phyloP scores from a whole-genome alignment of 2,113 vertebrate genomes.

The Psilopsiagon aurifrons region DNA sequence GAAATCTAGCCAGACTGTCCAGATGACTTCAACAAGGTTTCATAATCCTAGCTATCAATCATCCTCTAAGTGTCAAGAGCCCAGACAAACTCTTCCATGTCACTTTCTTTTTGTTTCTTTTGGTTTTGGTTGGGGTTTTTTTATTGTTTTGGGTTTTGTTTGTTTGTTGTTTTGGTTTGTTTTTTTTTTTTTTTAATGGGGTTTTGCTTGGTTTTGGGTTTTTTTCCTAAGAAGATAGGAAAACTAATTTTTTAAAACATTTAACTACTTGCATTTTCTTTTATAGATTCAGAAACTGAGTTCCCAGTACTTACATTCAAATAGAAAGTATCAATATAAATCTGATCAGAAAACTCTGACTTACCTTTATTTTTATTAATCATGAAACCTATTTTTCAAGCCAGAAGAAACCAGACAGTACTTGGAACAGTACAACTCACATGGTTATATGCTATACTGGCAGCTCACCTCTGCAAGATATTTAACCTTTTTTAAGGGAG shows the following conservation, averaged over 20 bases:
- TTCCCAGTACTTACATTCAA: background rate
- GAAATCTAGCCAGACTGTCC: background rate
- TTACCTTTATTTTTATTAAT: background rate
- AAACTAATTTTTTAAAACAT: background rate
- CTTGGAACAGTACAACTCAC: background rate
- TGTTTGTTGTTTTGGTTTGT: background rate
- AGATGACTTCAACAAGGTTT: background rate
- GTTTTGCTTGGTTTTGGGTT: background rate
- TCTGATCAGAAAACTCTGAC: background rate
- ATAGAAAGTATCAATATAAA: background rate
- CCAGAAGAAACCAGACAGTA: background rate
- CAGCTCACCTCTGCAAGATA: background rate
- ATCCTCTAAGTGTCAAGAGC: background rate
- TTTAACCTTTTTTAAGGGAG: background rate
- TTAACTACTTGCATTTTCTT: background rate
- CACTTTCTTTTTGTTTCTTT: background rate
- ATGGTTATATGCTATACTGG: background rate
- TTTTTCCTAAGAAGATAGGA: background rate
- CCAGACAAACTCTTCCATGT: background rate
- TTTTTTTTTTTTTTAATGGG: background rate
- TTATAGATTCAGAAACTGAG: background rate
- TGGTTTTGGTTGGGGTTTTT: background rate
- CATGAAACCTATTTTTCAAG: background rate
- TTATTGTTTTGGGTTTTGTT: background rate
- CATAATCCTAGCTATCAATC: slow-evolving; percentile 2